Base-by-base conservation (phyloP, 2,797 vertebrate species). In the Bryconaethiops microstoma region DNA sequence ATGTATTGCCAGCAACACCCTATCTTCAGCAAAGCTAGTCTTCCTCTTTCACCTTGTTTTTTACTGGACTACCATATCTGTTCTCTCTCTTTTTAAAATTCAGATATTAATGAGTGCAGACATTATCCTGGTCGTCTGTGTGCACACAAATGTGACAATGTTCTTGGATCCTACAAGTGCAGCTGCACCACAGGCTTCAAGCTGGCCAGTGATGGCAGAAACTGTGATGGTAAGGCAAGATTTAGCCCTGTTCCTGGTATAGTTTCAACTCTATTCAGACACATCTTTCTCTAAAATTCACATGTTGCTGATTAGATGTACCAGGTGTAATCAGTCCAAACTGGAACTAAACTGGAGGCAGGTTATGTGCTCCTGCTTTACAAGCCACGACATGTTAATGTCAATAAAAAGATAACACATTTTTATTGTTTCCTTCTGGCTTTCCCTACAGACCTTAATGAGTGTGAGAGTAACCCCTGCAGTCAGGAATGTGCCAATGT, bases 401-500 rank as follows among this genome's bases (percentile, higher is more conserved):
- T 29, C 3, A 3, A 29, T 29, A 1, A 29, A 29, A 29, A 29
- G 29, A 29, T 29, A 1, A 29, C 29, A 29, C 29, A 29, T 29
- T 29, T 42, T 6, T n/a, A 14, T 16, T 12, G 5, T 63, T 10
- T 21, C 23, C 52, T 21, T 55, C 57, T 77, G 29, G 8, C 63
- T 65, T 19, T n/a, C 16, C 16, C 12, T 42, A 29, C 60, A 99
- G 98, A 99, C 83, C 57, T 99, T 81, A 98, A 99, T 0, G 98
- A 99, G 80, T 99, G 98, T 75, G 94, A 92, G 73, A 95, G 85
- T 87, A 96, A 84, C 80, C 98, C 97, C 0, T 99, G 98, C 77
- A 97, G 96, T 85, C 98, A 99, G 83, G 97, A 99, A 86, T 99
- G 98, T 4, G 96, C 97, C 86, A 99, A 99, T 0, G 96, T 99